Conservation (phyloP, 2,888 invertebrate genomes). For the Plebejus anna region DNA sequence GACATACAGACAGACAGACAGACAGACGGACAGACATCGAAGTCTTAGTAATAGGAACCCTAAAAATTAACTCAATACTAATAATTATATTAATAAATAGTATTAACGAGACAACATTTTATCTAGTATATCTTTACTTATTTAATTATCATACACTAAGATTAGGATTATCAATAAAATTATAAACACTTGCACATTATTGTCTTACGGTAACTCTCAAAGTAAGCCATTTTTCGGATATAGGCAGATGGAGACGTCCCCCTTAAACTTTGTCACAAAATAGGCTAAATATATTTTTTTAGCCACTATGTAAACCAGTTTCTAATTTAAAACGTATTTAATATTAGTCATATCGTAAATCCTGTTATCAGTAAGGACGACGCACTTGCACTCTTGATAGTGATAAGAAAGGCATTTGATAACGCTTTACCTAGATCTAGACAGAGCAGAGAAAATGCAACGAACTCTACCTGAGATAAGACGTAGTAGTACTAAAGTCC, state of each 20-base stretch:
- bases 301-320: not conserved
- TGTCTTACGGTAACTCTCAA: not conserved
- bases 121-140: not conserved
- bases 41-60: too few relatives aligned
- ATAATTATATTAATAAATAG: not conserved
- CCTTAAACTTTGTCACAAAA: not conserved
- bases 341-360: conserved; percentile 36
- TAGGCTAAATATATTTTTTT: not conserved
- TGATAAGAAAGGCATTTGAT: conserved; percentile 42
- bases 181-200: not conserved
- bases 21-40: too few relatives aligned
- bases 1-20: too few relatives aligned
- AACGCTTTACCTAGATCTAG: conserved; percentile 36
- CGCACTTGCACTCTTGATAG: conserved; percentile 41
- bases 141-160: not conserved
- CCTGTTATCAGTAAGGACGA: conserved; percentile 41
- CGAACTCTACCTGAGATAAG: conserved; percentile 15
- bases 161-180: not conserved
- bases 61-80: too few relatives aligned
- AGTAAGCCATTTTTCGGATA: not conserved
- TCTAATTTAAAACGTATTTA: conserved; percentile 21
- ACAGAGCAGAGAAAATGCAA: conserved; percentile 27
- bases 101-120: not conserved
- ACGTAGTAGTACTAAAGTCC: not conserved
- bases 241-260: not conserved